Percentiles rank a stretch among this genome's conserved stretches.
These are phyloP conservation scores for Listronotus bonariensis DNA, from an alignment of 1,140 invertebrate species.

Conservation along the genomic window DNA sequence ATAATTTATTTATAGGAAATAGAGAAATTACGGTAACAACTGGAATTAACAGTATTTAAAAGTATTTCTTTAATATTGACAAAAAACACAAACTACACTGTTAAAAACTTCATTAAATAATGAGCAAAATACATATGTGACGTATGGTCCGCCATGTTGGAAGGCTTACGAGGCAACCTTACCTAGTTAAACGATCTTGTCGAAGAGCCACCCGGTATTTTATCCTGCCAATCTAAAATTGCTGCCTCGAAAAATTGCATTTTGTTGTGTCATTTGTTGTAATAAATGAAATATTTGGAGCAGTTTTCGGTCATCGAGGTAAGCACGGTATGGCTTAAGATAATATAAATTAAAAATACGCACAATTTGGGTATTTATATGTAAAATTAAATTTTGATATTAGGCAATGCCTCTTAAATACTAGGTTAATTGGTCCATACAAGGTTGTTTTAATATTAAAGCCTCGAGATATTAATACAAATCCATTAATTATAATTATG, in stretches of 20 bases:
- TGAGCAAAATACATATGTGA: no score
- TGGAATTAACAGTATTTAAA: no score
- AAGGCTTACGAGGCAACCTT: no score
- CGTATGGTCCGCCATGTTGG: no score
- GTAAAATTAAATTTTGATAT: conserved; percentile 18
- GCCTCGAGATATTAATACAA: conserved; percentile 12
- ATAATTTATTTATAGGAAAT: no score
- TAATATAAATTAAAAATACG: not conserved
- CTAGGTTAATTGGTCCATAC: conserved; percentile 26
- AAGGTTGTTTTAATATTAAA: conserved; percentile 21
- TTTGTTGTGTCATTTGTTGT: conserved; percentile 27
- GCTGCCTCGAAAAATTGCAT: conserved; percentile 1
- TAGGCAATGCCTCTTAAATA: conserved; percentile 19
- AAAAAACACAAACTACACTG: no score
- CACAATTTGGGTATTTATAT: conserved; percentile 25
- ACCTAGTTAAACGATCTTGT: no score
- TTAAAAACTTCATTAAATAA: no score
- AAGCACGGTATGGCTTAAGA: not conserved
- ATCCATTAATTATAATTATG: no score
- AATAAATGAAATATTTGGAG: conserved; percentile 21
- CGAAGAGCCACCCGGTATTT: no score
- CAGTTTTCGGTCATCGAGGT: conserved; percentile 19
- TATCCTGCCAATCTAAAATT: conserved; percentile 20
- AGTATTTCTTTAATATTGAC: no score
- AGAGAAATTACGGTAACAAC: no score